These are phyloP conservation scores for Thysanoteuthis rhombus DNA, from an alignment of 2,888 invertebrate species.

Conservation along the genomic window DNA sequence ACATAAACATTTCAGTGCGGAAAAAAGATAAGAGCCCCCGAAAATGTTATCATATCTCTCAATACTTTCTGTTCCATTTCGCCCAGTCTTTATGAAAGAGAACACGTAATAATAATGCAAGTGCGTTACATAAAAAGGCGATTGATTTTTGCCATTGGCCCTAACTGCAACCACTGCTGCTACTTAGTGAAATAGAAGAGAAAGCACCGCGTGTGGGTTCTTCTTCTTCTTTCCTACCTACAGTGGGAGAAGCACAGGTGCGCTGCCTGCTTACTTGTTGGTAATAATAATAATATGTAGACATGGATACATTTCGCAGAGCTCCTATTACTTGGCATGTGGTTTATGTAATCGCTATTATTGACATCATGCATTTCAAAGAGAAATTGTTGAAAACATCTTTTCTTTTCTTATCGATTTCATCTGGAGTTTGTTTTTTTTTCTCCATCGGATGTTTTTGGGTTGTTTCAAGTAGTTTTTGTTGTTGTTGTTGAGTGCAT, in stretches of 20 bases:
- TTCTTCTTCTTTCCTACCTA: not conserved
- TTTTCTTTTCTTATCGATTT: not conserved
- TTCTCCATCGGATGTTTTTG: too few relatives aligned
- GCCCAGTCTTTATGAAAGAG: too few relatives aligned
- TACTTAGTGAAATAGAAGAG: not conserved
- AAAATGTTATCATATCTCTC: too few relatives aligned
- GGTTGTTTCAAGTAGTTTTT: too few relatives aligned
- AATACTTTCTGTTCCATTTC: too few relatives aligned
- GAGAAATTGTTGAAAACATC: not conserved
- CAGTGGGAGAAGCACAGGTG: slow-evolving; percentile 12
- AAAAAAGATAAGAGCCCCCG: too few relatives aligned
- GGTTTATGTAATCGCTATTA: too few relatives aligned
- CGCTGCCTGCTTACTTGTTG: not conserved
- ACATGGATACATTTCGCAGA: not conserved
- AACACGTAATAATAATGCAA: not conserved
- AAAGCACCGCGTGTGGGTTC: not conserved
- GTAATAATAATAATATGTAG: not conserved
- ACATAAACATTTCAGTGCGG: too few relatives aligned
- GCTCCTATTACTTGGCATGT: too few relatives aligned
- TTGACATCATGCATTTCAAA: not conserved
- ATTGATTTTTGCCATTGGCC: not conserved
- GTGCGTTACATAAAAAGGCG: not conserved
- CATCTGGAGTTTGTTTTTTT: too few relatives aligned
- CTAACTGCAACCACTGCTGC: not conserved
- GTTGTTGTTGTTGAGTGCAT: too few relatives aligned